phyloP scores from a whole-genome alignment of 2,888 invertebrate genomes.

The Drosophila prostipennis region DNA sequence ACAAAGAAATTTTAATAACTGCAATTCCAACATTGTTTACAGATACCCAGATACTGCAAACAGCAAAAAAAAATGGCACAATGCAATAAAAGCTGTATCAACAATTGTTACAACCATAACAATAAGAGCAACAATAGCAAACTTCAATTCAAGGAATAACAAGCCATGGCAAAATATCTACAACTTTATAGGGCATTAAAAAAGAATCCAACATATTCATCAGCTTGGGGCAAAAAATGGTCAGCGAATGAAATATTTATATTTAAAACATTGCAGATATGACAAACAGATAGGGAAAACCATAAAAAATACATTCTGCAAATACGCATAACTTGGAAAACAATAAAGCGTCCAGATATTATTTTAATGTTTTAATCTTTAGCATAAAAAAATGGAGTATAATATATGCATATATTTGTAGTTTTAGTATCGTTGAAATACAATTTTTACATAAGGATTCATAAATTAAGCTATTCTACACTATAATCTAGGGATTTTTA shows the following conservation, averaged over 20 bases:
- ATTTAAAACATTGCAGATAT: slow-evolving; percentile 4
- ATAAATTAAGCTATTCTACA: too few species aligned
- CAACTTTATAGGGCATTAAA: slow-evolving; percentile 12
- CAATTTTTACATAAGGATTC: too few species aligned
- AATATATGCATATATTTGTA: too few species aligned
- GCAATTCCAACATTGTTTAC: slow-evolving; percentile 12
- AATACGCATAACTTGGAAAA: not conserved
- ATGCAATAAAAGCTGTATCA: slow-evolving; percentile 11
- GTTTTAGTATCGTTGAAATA: too few species aligned
- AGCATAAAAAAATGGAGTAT: not conserved
- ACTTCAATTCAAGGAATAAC: slow-evolving; percentile 8
- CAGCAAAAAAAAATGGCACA: not conserved
- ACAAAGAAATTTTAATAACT: slow-evolving; percentile 23
- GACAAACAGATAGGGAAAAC: not conserved
- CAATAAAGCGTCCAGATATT: not conserved
- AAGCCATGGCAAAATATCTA: not conserved
- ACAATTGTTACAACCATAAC: slow-evolving; percentile 26
- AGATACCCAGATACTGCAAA: not conserved
- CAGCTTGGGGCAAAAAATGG: not conserved
- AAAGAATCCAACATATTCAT: not conserved
- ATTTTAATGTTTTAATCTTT: not conserved
- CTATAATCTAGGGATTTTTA: too few species aligned
- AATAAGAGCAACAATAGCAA: slow-evolving; percentile 8
- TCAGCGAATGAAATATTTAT: not conserved
- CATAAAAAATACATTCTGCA: not conserved